A percentile compares a stretch with the other conserved stretches of the same genome.
Evolutionary conservation across 2,797 vertebrate genomes (phyloP).

Genomic region (Vespertilio murinus): DNA sequence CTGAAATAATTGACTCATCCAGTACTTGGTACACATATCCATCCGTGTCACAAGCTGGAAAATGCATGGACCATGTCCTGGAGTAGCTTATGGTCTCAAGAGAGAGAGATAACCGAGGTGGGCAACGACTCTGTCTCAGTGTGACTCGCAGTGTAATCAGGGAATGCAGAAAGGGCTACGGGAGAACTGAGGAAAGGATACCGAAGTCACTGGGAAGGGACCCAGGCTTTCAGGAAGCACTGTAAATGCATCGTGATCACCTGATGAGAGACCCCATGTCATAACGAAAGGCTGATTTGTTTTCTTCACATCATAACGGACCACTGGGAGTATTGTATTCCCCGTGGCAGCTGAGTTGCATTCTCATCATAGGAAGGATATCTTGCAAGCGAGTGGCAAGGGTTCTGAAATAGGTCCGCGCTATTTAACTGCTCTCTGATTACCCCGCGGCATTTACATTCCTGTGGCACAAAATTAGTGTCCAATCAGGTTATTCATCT

Average conservation of each 20-base stretch:
- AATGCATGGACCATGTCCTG: neutral
- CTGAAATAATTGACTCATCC: neutral
- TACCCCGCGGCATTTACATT: neutral
- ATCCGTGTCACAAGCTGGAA: neutral
- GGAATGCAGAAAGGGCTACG: neutral
- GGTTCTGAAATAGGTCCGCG: constrained; percentile 32
- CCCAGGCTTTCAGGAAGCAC: neutral
- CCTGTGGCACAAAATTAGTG: neutral
- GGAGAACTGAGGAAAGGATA: neutral
- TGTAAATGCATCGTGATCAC: neutral
- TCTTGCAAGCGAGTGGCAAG: neutral
- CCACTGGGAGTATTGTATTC: neutral
- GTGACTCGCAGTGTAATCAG: neutral
- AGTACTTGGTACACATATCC: neutral
- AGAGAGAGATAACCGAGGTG: neutral
- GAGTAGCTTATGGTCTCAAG: neutral
- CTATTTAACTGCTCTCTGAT: constrained; percentile 28
- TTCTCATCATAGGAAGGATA: neutral
- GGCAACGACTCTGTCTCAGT: neutral
- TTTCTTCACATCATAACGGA: neutral
- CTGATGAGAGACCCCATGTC: neutral
- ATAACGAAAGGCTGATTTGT: neutral
- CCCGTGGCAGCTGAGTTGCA: neutral
- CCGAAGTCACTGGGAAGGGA: neutral
- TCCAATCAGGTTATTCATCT: constrained; percentile 37